Conservation (phyloP, 2,888 invertebrate species). For the Drosophila aldrichi region DNA sequence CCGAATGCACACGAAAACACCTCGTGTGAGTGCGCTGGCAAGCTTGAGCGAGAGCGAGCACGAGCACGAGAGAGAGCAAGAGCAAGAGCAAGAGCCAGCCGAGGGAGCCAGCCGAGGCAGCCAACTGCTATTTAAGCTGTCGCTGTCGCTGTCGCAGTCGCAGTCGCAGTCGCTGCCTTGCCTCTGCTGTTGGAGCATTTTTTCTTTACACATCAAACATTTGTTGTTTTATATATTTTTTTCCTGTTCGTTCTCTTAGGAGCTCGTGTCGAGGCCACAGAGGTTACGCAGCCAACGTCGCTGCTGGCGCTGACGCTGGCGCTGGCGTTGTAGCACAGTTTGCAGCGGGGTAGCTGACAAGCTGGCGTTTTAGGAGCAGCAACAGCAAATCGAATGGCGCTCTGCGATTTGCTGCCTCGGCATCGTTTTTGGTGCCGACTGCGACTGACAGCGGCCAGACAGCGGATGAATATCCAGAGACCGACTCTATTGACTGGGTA, state of each 20-base stretch:
- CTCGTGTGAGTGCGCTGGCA: slow-evolving; percentile 17
- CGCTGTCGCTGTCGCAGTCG: slow-evolving; percentile 14
- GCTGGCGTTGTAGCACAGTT: slow-evolving; percentile 53
- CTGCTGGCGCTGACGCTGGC: slow-evolving; percentile 27
- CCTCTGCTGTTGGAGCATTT: slow-evolving; percentile 2
- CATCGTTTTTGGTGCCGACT: slow-evolving; percentile 50
- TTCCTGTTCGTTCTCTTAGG: slow-evolving; percentile 32
- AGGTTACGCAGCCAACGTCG: slow-evolving; percentile 45
- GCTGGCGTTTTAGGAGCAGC: slow-evolving; percentile 58
- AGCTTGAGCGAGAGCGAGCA: slow-evolving; percentile 10
- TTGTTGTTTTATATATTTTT: neutral
- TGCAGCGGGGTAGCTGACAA: slow-evolving; percentile 37
- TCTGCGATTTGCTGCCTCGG: slow-evolving; percentile 66
- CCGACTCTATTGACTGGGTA: slow-evolving; percentile 10
- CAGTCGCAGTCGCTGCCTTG: slow-evolving; percentile 10
- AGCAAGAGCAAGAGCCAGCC: slow-evolving; percentile 11
- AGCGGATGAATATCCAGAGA: slow-evolving; percentile 38
- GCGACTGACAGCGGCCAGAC: slow-evolving; percentile 40
- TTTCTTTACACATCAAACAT: slow-evolving; percentile 11
- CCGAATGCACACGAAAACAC: slow-evolving; percentile 41
- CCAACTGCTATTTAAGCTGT: slow-evolving; percentile 32
- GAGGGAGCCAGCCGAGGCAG: slow-evolving; percentile 21
- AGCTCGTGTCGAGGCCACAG: slow-evolving; percentile 38
- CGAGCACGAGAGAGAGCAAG: slow-evolving; percentile 7
- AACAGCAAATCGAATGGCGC: slow-evolving; percentile 49